Evolutionary conservation across 1,140 invertebrate genomes (phyloP).

Genomic region (Aphaenogaster ashmeadi): DNA sequence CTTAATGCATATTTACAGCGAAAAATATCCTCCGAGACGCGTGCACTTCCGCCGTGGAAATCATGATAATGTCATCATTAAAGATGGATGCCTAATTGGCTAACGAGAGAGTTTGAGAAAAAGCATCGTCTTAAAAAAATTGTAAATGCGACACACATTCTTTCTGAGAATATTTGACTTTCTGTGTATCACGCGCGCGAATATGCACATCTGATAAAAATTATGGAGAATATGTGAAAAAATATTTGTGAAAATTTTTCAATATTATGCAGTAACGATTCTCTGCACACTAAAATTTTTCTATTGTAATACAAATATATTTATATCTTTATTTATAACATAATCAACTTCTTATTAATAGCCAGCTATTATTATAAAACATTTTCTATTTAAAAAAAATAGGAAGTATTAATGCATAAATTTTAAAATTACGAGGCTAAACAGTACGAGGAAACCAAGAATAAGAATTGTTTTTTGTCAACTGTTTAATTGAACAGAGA

Average conservation of each 20-base stretch:
- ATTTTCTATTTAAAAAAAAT: background rate
- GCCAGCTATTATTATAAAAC: background rate
- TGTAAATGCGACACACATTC: background rate
- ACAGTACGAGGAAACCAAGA: background rate
- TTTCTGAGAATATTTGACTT: slow-evolving; percentile 28
- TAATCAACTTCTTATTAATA: background rate
- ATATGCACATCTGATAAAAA: background rate
- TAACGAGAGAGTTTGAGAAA: slow-evolving; percentile 43
- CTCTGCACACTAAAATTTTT: background rate
- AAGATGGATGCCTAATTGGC: slow-evolving; percentile 35
- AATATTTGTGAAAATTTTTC: background rate
- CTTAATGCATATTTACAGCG: slow-evolving; percentile 1
- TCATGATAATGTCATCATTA: slow-evolving; percentile 1
- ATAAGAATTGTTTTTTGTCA: background rate
- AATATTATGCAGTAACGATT: background rate
- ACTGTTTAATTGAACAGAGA: background rate
- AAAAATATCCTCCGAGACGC: background rate
- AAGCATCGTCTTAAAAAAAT: background rate
- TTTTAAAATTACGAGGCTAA: background rate
- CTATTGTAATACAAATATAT: background rate
- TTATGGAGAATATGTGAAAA: background rate
- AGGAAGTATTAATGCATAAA: too few relatives aligned
- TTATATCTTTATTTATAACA: background rate
- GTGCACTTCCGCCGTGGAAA: slow-evolving; percentile 22
- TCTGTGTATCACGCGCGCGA: background rate